Base-by-base conservation (phyloP, 2,113 vertebrate species). In the Eleginops maclovinus region DNA sequence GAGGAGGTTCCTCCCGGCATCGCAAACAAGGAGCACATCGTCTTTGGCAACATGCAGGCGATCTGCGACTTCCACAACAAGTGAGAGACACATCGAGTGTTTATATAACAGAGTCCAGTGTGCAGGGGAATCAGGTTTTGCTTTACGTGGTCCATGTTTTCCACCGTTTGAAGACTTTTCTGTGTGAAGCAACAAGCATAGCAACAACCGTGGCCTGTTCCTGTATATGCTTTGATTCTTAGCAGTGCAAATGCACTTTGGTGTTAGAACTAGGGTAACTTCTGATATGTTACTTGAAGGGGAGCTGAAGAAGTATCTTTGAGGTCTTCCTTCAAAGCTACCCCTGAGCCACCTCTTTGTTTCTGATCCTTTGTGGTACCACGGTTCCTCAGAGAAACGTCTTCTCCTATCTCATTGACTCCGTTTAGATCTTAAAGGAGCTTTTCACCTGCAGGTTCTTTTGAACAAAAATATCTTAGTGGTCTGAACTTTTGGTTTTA, bases 31-130 rank as follows among this genome's bases (percentile, higher is more conserved):
- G 98, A 99, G 53, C 97, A 98, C 85, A 96, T 99, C 86, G 99
- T 99, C 95, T 99, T 99, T 54, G 98, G 98, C 71, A 99, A 99
- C 93, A 99, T 99, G 98, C 98, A 98, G 94, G 98, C 99, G 76
- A 97, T 99, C 87, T 99, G 96, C 11, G 98, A 99, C 89, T 99
- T 99, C 88, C 98, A 99, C 80, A 97, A 99, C 93, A 99, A 99
- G 98, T 99, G 86, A 98, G 98, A 47, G n/a, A 31, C 9, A 76
- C 63, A n/a, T 61, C 6, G 5, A 36, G 8, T 36, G 31, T 36
- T 9, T 24, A 24, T 24, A 8, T 4, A 67, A 41, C 78, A 19
- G 71, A 2, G 60, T 10, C 63, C 93, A 99, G 98, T 9, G 11
- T 69, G 7, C 66, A 0, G 28, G 28, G 28, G 28, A 31, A 31